Conservation (phyloP, 2,113 vertebrate species). For the Lophochroa leadbeateri region DNA sequence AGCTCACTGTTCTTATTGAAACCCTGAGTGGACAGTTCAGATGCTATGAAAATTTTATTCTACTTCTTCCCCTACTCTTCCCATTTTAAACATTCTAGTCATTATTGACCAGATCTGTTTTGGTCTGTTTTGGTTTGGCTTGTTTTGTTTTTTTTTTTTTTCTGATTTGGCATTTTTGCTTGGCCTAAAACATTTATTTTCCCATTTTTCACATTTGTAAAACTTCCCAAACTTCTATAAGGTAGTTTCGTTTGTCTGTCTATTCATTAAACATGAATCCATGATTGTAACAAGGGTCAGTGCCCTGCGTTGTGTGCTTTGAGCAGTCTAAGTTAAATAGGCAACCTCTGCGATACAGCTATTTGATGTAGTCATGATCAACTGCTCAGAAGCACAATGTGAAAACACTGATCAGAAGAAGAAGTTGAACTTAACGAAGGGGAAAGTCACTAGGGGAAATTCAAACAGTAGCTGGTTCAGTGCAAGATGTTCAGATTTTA, state of each 20-base stretch:
- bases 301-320: background rate
- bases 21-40: background rate
- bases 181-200: background rate
- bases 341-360: background rate
- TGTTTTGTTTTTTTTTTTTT: background rate
- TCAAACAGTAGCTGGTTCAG: background rate
- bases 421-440: background rate
- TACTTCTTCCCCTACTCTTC: fast-evolving
- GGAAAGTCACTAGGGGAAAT: background rate
- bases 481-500: background rate
- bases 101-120: background rate
- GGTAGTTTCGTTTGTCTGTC: background rate
- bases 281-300: background rate
- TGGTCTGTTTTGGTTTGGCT: background rate
- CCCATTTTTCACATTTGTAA: background rate
- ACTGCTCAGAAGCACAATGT: background rate
- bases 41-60: background rate
- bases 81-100: background rate
- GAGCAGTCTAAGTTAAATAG: background rate
- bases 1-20: background rate
- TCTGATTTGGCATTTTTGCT: background rate
- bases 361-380: background rate
- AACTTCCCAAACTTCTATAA: background rate
- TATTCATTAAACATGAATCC: background rate
- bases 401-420: background rate